Evolutionary conservation across 2,888 invertebrate genomes (phyloP).

Genomic region (Melangyna quadrimaculata): DNA sequence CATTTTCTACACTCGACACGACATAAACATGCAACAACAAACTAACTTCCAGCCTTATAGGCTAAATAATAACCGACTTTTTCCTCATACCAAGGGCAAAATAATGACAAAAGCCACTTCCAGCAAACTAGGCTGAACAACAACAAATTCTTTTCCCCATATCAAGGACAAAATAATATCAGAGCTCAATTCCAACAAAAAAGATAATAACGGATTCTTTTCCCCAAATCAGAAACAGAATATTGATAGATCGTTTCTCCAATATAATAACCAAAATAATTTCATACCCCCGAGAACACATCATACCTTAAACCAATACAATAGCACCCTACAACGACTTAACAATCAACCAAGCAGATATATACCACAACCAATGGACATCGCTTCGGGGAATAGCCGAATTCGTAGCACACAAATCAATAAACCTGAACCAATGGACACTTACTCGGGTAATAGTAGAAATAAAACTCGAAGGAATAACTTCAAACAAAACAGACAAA

Average conservation of each 20-base stretch:
- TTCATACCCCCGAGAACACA: too few relatives aligned
- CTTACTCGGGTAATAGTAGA: too few relatives aligned
- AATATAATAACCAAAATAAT: background rate
- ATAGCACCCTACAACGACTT: background rate
- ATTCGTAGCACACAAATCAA: too few relatives aligned
- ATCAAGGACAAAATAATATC: background rate
- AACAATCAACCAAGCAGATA: background rate
- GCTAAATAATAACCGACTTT: background rate
- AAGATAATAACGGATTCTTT: too few relatives aligned
- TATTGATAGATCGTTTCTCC: too few relatives aligned
- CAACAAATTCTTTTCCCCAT: background rate
- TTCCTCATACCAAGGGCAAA: background rate
- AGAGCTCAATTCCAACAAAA: background rate
- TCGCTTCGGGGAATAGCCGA: background rate
- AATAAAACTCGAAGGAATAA: too few relatives aligned
- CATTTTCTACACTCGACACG: slow-evolving; percentile 6
- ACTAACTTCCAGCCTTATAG: background rate
- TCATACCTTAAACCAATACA: too few relatives aligned
- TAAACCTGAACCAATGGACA: too few relatives aligned
- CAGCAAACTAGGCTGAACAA: background rate
- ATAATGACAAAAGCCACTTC: background rate
- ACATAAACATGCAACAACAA: slow-evolving; percentile 10
- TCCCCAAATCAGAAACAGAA: too few relatives aligned
- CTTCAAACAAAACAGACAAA: too few relatives aligned
- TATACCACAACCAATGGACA: slow-evolving; percentile 7